A percentile compares a stretch with the other conserved stretches of the same genome.
These are phyloP conservation scores for Cephus rjabovi DNA, from an alignment of 2,888 invertebrate genomes.

Conservation along the genomic window DNA sequence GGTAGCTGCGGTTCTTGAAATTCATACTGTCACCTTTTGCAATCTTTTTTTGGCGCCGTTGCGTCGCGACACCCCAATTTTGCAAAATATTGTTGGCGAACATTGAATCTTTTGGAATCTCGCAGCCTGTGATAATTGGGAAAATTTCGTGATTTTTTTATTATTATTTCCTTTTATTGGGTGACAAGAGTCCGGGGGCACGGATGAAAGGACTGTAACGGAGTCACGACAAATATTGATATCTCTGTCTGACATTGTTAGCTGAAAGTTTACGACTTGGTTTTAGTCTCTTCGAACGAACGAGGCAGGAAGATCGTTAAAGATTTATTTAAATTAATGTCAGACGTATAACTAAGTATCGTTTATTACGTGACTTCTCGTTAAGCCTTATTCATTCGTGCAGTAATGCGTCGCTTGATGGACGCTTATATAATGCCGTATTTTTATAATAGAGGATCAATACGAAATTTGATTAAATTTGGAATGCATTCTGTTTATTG, in stretches of 20 bases:
- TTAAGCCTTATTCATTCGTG: not conserved
- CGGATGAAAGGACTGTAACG: not conserved
- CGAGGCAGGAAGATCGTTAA: not conserved
- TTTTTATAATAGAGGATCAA: not conserved
- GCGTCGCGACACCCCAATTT: too few relatives aligned
- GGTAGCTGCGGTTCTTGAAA: not conserved
- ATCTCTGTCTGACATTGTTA: not conserved
- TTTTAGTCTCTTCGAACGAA: not conserved
- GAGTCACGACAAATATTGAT: not conserved
- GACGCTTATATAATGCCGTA: conserved; percentile 3
- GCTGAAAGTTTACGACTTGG: not conserved
- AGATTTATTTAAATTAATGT: not conserved
- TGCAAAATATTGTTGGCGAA: not conserved
- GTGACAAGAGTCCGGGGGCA: conserved; percentile 10
- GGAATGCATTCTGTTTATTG: too few relatives aligned
- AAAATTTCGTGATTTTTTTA: not conserved
- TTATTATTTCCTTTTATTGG: not conserved
- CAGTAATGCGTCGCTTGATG: conserved; percentile 6
- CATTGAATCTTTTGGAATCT: not conserved
- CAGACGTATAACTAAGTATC: not conserved
- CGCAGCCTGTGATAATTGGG: not conserved
- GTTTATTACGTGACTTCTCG: not conserved
- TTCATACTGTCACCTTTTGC: not conserved
- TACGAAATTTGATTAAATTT: not conserved
- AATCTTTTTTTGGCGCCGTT: too few relatives aligned